These are phyloP conservation scores for Vombatus ursinus DNA, from an alignment of 2,113 vertebrate species.

Conservation along the genomic window DNA sequence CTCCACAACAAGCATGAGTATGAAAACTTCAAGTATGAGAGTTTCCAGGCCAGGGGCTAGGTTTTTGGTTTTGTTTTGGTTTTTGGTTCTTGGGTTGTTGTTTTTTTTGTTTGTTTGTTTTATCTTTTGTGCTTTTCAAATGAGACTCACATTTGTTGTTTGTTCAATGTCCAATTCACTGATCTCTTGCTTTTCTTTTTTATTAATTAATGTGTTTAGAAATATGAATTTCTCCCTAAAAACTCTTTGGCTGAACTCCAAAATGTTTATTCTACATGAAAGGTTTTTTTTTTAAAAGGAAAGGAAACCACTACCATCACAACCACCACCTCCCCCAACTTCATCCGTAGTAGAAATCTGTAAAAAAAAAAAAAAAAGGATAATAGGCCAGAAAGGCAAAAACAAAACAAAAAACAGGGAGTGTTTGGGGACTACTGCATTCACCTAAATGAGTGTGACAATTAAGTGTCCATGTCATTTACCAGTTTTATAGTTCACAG, in stretches of 20 bases:
- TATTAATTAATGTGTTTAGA: not conserved
- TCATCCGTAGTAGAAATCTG: too few relatives aligned
- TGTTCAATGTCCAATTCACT: not conserved
- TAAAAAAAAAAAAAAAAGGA: too few relatives aligned
- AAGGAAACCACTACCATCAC: too few relatives aligned
- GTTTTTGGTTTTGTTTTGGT: too few relatives aligned
- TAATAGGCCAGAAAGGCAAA: too few relatives aligned
- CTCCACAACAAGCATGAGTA: not conserved
- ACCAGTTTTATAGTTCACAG: too few relatives aligned
- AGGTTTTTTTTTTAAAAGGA: too few relatives aligned
- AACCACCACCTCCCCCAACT: too few relatives aligned
- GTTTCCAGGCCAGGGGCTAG: not conserved
- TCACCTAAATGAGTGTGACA: too few relatives aligned
- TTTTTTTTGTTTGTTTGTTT: not conserved
- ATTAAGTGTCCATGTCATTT: too few relatives aligned
- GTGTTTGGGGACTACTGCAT: too few relatives aligned
- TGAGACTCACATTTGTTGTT: not conserved
- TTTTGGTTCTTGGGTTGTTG: rapidly evolving
- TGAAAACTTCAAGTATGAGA: not conserved
- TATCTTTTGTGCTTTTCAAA: not conserved
- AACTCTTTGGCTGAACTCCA: not conserved
- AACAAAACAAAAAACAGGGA: too few relatives aligned
- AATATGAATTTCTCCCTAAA: not conserved
- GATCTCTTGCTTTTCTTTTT: not conserved
- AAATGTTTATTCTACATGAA: not conserved